Evolutionary conservation across 1,140 invertebrate genomes (phyloP).

Genomic region (Plodia interpunctella): DNA sequence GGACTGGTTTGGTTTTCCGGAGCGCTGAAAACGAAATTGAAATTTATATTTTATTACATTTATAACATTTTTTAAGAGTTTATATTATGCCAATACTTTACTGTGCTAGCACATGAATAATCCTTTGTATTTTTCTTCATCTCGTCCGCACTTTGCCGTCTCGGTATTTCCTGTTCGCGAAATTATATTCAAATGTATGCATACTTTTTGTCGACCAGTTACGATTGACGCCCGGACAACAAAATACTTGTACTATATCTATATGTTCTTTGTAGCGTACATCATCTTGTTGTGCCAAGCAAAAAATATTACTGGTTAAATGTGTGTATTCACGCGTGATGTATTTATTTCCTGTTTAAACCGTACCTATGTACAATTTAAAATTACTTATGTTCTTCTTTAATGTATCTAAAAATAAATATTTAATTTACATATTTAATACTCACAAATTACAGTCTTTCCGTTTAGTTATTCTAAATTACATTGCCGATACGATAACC

Average conservation of each 20-base stretch:
- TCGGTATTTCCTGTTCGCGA: conserved; percentile 66
- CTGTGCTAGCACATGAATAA: background rate
- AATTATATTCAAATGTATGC: conserved; percentile 72
- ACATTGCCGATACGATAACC: no score
- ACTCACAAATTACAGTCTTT: no score
- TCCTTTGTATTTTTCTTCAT: conserved; percentile 38
- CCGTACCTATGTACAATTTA: background rate
- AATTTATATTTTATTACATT: no score
- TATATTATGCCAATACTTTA: background rate
- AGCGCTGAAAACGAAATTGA: no score
- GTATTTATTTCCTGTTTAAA: conserved; percentile 19
- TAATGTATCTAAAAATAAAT: no score
- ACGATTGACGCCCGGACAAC: conserved; percentile 26
- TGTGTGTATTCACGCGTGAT: conserved; percentile 11
- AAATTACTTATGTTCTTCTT: no score
- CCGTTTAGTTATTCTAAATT: no score
- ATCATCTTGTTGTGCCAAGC: background rate
- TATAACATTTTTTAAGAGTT: no score
- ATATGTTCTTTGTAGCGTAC: background rate
- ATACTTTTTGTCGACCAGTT: conserved; percentile 63
- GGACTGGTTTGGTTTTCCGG: no score
- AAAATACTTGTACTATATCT: conserved; percentile 1
- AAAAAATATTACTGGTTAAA: conserved; percentile 31
- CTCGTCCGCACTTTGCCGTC: conserved; percentile 41
- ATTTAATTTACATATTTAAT: no score